Base-by-base conservation (phyloP, 2,797 vertebrate species). In the Enteromius afrohamiltoni region DNA sequence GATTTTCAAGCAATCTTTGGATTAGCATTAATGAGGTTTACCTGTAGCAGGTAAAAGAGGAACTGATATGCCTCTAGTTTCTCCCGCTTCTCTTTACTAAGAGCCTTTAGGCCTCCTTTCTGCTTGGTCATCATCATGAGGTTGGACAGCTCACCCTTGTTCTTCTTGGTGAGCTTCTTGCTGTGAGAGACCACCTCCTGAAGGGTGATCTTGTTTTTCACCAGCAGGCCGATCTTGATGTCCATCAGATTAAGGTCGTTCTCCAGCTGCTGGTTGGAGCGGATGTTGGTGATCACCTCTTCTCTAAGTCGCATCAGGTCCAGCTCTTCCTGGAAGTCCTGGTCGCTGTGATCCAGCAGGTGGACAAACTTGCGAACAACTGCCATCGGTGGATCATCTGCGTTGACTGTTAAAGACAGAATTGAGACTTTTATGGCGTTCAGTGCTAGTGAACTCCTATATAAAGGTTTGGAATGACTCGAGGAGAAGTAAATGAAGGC, bases 51-150 rank as follows among this genome's bases (percentile, higher is more conserved):
- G 87, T 99, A 99, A 83, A 99, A 99, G 16, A 99, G 95, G 85
- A 96, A 95, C 91, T 99, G 98, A 89, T 99, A 99, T 10, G 98
- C 97, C 81, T 99, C 97, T 90, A 99, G 89, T 77, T 97, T 99
- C 84, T 97, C 91, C 81, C 97, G 94, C 93, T 99, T 99, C 92
- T 99, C 98, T 90, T 98, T 99, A 93, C 97, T 99, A 85, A 99
- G 89, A 13, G 97, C 98, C 94, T 99, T 99, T 81, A 99, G 94
- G 17, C 98, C 98, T 10, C 98, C 98, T 16, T 92, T 95, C 87
- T 99, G 97, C 89, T 98, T 99, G 91, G 97, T 99, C 91, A 98
- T 94, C 97, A 98, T 98, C 97, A 99, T 98, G 95, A 99, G 97
- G 90, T 99, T 93, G 19, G 97, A 98, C 23, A 99, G 93, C 88